Evolutionary conservation across 2,113 vertebrate genomes (phyloP).

Genomic region (Apus apus): DNA sequence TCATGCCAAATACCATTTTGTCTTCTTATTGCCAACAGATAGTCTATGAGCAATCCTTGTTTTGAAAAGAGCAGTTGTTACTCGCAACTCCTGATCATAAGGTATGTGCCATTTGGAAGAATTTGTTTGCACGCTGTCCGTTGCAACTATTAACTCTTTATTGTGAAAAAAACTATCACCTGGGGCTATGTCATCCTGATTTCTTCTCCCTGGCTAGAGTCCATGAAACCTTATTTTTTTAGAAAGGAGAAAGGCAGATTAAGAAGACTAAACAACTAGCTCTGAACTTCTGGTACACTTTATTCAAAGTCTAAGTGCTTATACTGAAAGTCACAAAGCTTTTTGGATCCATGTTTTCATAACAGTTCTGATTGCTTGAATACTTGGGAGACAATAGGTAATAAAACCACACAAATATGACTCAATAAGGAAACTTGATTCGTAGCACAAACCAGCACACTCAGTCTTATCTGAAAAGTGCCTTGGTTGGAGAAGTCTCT

Average conservation of each 20-base stretch:
- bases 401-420: neutral
- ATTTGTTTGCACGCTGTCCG: neutral
- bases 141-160: neutral
- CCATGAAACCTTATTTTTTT: neutral
- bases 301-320: neutral
- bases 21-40: neutral
- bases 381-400: conserved; percentile 16
- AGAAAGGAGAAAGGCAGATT: neutral
- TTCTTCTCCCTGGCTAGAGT: neutral
- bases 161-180: neutral
- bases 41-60: neutral
- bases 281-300: neutral
- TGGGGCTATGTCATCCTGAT: neutral
- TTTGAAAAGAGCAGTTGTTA: neutral
- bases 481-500: neutral
- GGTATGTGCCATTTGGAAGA: neutral
- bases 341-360: neutral
- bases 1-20: neutral
- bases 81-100: neutral
- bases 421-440: neutral
- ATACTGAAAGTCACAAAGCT: neutral
- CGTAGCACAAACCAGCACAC: neutral
- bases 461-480: neutral
- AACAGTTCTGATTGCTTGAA: neutral
- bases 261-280: neutral